These are phyloP conservation scores for Bilobella aurantiaca DNA, from an alignment of 1,140 invertebrate species.

Conservation along the genomic window DNA sequence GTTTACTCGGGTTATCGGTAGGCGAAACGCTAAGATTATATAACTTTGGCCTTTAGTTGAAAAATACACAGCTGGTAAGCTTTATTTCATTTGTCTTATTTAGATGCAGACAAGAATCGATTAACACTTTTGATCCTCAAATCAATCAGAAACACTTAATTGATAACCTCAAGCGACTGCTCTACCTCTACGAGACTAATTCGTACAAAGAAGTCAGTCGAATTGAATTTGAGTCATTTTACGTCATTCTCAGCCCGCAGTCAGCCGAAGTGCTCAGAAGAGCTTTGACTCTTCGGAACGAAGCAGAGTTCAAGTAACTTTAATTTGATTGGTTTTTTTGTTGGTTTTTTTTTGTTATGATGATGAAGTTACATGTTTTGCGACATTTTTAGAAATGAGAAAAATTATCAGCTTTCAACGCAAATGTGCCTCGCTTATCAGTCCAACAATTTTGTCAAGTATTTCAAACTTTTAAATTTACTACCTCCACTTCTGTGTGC, in stretches of 20 bases:
- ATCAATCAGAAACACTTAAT: constrained; percentile 50
- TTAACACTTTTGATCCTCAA: constrained; percentile 45
- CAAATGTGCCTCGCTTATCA: constrained; percentile 23
- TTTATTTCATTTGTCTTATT: constrained; percentile 22
- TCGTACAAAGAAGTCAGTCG: constrained; percentile 14
- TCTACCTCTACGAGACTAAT: constrained; percentile 46
- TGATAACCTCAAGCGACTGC: constrained; percentile 49
- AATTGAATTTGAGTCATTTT: constrained; percentile 27
- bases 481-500: constrained; percentile 22
- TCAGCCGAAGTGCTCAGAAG: constrained; percentile 19
- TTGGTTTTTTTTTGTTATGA: too few relatives aligned
- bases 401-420: constrained; percentile 5
- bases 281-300: constrained; percentile 14
- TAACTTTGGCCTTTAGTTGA: too few relatives aligned
- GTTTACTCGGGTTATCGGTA: constrained; percentile 57
- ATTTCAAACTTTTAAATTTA: constrained; percentile 16
- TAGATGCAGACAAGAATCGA: constrained; percentile 25
- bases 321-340: neutral
- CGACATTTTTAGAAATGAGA: constrained; percentile 5
- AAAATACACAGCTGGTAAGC: too few relatives aligned
- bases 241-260: constrained; percentile 17
- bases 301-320: constrained; percentile 9
- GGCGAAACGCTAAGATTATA: too few relatives aligned
- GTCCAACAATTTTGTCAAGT: constrained; percentile 20
- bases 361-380: neutral